Evolutionary conservation across 2,113 vertebrate species (phyloP).

Genomic region (Lonchura striata): DNA sequence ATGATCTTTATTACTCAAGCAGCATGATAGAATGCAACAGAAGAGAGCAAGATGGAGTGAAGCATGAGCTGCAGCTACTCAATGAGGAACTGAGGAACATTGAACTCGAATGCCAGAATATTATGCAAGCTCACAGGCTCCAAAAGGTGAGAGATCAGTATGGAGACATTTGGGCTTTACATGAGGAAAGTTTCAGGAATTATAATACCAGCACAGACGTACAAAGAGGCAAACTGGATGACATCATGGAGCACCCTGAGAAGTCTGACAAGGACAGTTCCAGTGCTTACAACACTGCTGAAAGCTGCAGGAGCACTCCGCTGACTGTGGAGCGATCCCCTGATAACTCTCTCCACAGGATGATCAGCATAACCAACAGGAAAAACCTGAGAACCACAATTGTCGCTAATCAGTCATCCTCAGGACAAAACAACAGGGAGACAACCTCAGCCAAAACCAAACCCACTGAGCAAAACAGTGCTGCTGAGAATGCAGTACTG

Average conservation of each 20-base stretch:
- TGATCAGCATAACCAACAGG: slow-evolving; percentile 89
- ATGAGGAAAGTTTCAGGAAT: slow-evolving; percentile 74
- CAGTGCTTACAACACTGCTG: slow-evolving; percentile 95
- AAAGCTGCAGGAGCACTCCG: slow-evolving; percentile 92
- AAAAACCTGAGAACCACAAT: slow-evolving; percentile 85
- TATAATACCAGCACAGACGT: slow-evolving; percentile 75
- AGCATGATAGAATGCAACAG: slow-evolving; percentile 87
- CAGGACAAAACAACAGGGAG: slow-evolving; percentile 71
- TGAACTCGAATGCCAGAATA: slow-evolving; percentile 94
- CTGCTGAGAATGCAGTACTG: slow-evolving; percentile 69
- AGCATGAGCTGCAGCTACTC: slow-evolving; percentile 91
- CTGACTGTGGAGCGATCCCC: slow-evolving; percentile 88
- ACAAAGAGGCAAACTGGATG: slow-evolving; percentile 79
- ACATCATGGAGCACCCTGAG: slow-evolving; percentile 87
- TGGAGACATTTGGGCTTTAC: slow-evolving; percentile 76
- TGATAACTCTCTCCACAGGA: slow-evolving; percentile 88
- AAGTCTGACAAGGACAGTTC: slow-evolving; percentile 98
- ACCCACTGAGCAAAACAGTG: slow-evolving; percentile 72
- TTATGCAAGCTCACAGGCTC: slow-evolving; percentile 92
- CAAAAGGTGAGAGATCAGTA: slow-evolving; percentile 82
- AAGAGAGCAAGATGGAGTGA: slow-evolving; percentile 83
- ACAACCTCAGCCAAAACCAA: slow-evolving; percentile 71
- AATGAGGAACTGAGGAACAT: slow-evolving; percentile 95
- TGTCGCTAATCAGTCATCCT: slow-evolving; percentile 55
- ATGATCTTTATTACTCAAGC: slow-evolving; percentile 90